phyloP scores from a whole-genome alignment of 1,140 invertebrate species.

The Tenebrio molitor region DNA sequence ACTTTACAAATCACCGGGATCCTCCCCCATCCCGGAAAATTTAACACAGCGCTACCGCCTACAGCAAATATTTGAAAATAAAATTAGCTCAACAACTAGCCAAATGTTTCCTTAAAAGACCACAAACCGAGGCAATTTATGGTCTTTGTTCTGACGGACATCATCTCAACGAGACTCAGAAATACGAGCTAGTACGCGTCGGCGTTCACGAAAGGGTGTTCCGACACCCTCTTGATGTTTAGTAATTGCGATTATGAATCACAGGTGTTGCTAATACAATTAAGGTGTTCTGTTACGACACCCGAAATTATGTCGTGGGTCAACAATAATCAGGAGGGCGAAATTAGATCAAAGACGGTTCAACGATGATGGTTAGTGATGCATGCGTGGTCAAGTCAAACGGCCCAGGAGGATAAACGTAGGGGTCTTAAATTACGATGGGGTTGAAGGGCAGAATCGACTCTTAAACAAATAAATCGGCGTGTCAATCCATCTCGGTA shows the following conservation, averaged over 20 bases:
- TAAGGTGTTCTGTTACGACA: neutral
- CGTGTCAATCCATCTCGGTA: conserved; percentile 7
- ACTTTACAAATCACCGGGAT: neutral
- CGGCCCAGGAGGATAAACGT: neutral
- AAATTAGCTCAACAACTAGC: conserved; percentile 33
- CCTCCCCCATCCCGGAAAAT: conserved; percentile 1
- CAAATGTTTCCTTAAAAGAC: conserved; percentile 29
- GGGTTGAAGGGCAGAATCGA: too few species aligned
- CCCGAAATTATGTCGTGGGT: neutral
- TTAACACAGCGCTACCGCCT: conserved; percentile 1
- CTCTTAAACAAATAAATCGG: too few species aligned
- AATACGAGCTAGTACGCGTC: conserved; percentile 5
- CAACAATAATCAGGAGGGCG: neutral
- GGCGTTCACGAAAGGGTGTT: conserved; percentile 3
- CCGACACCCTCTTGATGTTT: conserved; percentile 3
- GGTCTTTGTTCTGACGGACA: conserved; percentile 13
- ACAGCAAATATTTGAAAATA: conserved; percentile 25
- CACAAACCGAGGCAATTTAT: conserved; percentile 7
- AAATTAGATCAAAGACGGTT: conserved; percentile 1
- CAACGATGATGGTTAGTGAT: neutral
- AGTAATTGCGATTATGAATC: conserved; percentile 18
- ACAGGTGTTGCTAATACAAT: conserved; percentile 9
- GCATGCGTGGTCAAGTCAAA: neutral
- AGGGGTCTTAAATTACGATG: too few species aligned
- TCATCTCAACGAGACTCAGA: conserved; percentile 14